Evolutionary conservation across 2,797 vertebrate genomes (phyloP), one percentile per base, ranked within the genome.

Genomic region (Mus minutoides): DNA sequence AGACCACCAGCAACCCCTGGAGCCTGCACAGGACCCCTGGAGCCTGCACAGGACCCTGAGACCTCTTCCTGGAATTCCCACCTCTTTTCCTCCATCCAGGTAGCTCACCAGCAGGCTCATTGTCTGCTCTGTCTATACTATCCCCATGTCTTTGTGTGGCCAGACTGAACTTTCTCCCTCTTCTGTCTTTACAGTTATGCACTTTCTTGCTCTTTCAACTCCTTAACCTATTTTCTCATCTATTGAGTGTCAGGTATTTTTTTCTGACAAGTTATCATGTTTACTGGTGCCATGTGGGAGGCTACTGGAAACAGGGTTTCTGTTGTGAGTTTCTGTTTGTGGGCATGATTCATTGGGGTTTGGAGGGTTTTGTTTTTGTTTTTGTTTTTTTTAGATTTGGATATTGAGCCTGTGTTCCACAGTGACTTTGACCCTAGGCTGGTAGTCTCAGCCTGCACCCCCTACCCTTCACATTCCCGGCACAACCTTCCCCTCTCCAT

Each of bases 81-180:
- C 54, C 56, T 92, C 73, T 17, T 54, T 92, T 76, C 52, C 93
- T 96, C 52, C 67, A 88, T 62, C 77, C 95, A 98, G 98, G 98
- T 98, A 98, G 90, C 79, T 96, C 37, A 14, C 62, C 79, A 85
- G 73, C 91, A 89, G 43, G 80, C 34, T 95, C 93, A 96, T 91
- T 97, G 97, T 97, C 96, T 98, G 92, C 92, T 95, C 87, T 97
- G 84, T 71, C 92, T 94, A 91, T 73, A 73, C 92, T 91, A 24
- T 86, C 76, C 92, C 96, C 93, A 94, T 49, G 94, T 77, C 97
- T 97, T 95, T 97, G 96, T 97, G 95, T 93, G 58, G 67, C 92
- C 93, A 96, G 95, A 37, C 67, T 85, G 94, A 93, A 79, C 22
- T 26, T 71, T 9, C 88, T 88, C 73, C 76, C 80, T 96, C 60